Base-by-base conservation (phyloP, 2,888 invertebrate genomes). In the Phaonia tiefii region DNA sequence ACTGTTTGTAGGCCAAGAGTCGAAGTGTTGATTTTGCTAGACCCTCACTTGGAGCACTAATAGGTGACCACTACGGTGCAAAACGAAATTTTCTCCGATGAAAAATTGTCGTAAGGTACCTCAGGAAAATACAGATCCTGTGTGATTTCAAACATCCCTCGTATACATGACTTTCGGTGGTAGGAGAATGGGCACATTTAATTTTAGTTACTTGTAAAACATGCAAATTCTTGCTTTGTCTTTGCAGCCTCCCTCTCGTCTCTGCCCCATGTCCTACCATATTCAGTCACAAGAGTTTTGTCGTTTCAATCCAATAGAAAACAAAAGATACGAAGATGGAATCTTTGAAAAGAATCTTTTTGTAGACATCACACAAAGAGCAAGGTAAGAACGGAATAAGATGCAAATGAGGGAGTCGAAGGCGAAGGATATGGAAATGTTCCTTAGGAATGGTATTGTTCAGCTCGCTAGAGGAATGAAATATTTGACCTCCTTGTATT, bases 161-260 rank as follows among this genome's bases (percentile, higher is more conserved):
- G n/a, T n/a, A n/a, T n/a, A n/a, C n/a, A 11, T 44, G 44, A n/a
- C 1, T 10, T 4, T 17, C 2, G 3, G n/a, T 17, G 46, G 46
- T 2, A 7, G 49, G 2, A 7, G 7, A 20, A 25, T 22, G 54
- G 54, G 1, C 49, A 37, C 8, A 51, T 63, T 15, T 22, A 56
- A n/a, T 75, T 81, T 78, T 69, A 67, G 81, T 72, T 78, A 72
- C 72, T 72, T 78, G 75, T 81, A 54, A 69, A 81, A 78, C 74
- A 81, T 76, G 58, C 44, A 73, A 76, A 80, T 69, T 49, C 51
- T 65, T 1, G 42, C n/a, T 31, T 72, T 65, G 31, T 63, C 31
- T 56, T 49, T 44, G n/a, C 31, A 31, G 8, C 22, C 22, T 37
- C 25, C 4, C 13, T 37, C 20, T 1, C 13, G 8, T 20, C 22